Evolutionary conservation across 2,113 vertebrate species (phyloP).

Genomic region (Ascaphus truei): DNA sequence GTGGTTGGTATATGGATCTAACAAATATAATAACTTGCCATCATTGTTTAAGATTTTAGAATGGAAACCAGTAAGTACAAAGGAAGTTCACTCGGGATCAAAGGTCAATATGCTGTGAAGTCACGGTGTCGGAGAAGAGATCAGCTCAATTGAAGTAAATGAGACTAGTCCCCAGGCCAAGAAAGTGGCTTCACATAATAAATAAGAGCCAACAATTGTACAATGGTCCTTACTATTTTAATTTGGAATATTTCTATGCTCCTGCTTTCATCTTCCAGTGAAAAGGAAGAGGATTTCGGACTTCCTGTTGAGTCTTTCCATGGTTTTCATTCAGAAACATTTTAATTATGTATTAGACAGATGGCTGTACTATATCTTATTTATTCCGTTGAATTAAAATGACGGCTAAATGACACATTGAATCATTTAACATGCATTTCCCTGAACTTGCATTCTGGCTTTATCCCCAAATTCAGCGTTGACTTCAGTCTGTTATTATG

Average conservation of each 20-base stretch:
- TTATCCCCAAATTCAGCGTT: background rate
- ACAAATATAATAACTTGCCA: no score
- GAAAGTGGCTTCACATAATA: no score
- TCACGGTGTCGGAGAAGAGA: no score
- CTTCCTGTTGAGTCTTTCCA: background rate
- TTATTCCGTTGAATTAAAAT: background rate
- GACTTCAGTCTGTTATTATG: background rate
- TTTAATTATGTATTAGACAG: background rate
- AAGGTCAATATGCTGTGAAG: no score
- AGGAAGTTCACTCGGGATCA: no score
- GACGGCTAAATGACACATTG: background rate
- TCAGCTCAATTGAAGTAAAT: no score
- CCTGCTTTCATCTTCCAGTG: background rate
- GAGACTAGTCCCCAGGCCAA: no score
- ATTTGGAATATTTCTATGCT: background rate
- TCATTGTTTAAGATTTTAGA: no score
- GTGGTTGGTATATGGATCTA: no score
- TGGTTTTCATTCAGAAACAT: background rate
- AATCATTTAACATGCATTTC: background rate
- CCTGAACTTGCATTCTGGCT: background rate
- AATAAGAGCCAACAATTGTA: no score
- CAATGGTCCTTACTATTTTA: no score
- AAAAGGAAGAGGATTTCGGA: background rate
- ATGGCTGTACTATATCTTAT: background rate
- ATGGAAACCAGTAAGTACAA: no score